Percentiles rank a stretch among this genome's conserved stretches.
phyloP scores from a whole-genome alignment of 2,113 vertebrate species.

The Platysternon megacephalum region DNA sequence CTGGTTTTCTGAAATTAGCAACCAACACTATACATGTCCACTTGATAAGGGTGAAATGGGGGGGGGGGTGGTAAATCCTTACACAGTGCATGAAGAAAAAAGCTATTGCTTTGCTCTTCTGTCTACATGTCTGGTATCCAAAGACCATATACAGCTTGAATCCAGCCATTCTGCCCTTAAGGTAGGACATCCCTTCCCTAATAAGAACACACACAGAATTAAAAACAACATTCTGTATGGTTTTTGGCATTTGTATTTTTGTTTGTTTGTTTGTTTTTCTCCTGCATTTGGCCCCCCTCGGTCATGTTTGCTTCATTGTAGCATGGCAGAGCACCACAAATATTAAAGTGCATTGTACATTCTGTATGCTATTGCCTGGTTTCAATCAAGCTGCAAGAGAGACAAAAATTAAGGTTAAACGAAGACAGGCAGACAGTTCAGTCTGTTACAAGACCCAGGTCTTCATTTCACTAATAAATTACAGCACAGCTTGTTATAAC shows the following conservation, averaged over 20 bases:
- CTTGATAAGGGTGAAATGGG: not conserved
- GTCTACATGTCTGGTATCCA: too few species aligned
- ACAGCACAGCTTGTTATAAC: not conserved
- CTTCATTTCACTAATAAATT: slow-evolving; percentile 11
- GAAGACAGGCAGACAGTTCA: not conserved
- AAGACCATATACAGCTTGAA: not conserved
- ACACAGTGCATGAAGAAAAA: not conserved
- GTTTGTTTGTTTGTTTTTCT: not conserved
- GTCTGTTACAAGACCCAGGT: not conserved
- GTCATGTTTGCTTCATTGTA: slow-evolving; percentile 18
- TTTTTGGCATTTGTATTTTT: not conserved
- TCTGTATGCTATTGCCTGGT: not conserved
- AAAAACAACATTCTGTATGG: not conserved
- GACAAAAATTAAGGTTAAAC: not conserved
- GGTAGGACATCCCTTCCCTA: not conserved
- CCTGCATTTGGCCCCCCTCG: not conserved
- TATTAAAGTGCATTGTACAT: slow-evolving; percentile 6
- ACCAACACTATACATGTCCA: not conserved
- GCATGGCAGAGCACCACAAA: slow-evolving; percentile 3
- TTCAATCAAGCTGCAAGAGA: not conserved
- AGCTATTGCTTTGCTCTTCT: not conserved
- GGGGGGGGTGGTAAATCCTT: not conserved
- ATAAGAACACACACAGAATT: not conserved
- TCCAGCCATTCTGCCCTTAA: not conserved
- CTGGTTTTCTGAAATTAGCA: not conserved